Evolutionary conservation across 1,140 invertebrate genomes (phyloP).

Genomic region (Caenorhabditis brenneri): DNA sequence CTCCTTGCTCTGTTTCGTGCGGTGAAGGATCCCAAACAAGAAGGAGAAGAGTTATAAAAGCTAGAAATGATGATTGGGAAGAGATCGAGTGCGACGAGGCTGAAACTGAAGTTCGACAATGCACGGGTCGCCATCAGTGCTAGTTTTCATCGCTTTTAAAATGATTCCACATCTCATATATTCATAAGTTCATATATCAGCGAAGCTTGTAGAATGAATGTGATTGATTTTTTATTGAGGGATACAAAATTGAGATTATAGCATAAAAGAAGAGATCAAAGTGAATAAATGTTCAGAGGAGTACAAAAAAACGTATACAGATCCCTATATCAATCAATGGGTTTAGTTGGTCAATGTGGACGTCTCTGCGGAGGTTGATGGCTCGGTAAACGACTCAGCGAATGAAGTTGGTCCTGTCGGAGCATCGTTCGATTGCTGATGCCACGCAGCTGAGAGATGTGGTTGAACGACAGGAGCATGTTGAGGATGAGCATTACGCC

Average conservation of each 20-base stretch:
- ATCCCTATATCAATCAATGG: not conserved
- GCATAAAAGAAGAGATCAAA: not conserved
- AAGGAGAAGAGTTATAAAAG: conserved; percentile 40
- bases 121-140: conserved; percentile 34
- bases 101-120: conserved; percentile 45
- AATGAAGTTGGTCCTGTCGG: not conserved
- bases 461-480: conserved; percentile 23
- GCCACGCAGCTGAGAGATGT: conserved; percentile 9
- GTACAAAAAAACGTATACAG: not conserved
- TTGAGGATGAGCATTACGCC: conserved; percentile 18
- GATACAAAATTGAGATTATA: conserved; percentile 22
- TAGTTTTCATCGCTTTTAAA: no score
- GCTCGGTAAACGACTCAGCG: not conserved
- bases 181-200: no score
- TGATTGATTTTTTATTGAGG: no score
- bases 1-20: conserved; percentile 62
- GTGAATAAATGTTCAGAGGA: conserved; percentile 2
- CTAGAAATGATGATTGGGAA: conserved; percentile 35
- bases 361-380: not conserved
- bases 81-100: conserved; percentile 42
- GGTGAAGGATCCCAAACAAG: conserved; percentile 55
- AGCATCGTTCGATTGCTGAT: not conserved
- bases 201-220: no score
- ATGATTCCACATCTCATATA: no score
- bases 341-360: not conserved